A percentile compares a stretch with the other conserved stretches of the same genome.
These are phyloP conservation scores for Neodiprion pinetum DNA, from an alignment of 1,140 invertebrate species.

Conservation along the genomic window DNA sequence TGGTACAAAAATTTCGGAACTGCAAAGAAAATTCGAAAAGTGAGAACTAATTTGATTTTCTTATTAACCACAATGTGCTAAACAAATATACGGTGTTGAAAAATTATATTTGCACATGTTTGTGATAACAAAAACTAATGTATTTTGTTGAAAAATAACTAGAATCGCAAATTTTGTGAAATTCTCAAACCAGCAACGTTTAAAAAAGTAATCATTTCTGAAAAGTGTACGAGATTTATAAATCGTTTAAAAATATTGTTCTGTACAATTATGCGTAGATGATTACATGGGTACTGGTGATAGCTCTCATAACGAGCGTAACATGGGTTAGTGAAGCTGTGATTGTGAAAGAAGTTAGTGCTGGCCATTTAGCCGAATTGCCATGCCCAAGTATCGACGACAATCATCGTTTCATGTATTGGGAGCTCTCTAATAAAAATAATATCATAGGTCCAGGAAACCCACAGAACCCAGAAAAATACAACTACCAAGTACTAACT, in stretches of 20 bases:
- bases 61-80: no score
- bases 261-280: not conserved
- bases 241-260: no score
- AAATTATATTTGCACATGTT: no score
- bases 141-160: no score
- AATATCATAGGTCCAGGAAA: constrained; percentile 70
- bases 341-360: constrained; percentile 63
- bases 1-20: not conserved
- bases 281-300: not conserved
- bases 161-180: no score
- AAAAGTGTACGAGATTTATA: no score
- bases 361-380: constrained; percentile 66
- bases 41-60: not conserved
- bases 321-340: constrained; percentile 26
- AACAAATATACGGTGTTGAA: no score
- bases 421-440: constrained; percentile 67
- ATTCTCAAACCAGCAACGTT: no score
- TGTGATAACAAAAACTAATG: no score
- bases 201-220: no score
- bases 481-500: constrained; percentile 73
- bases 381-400: constrained; percentile 71
- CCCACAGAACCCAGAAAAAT: constrained; percentile 67
- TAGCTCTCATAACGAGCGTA: not conserved
- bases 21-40: not conserved
- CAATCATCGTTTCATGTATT: constrained; percentile 72